Evolutionary conservation across 35 echinoderm and acorn worm species (phyloP).

Genomic region (Nesometra sesokonis): DNA sequence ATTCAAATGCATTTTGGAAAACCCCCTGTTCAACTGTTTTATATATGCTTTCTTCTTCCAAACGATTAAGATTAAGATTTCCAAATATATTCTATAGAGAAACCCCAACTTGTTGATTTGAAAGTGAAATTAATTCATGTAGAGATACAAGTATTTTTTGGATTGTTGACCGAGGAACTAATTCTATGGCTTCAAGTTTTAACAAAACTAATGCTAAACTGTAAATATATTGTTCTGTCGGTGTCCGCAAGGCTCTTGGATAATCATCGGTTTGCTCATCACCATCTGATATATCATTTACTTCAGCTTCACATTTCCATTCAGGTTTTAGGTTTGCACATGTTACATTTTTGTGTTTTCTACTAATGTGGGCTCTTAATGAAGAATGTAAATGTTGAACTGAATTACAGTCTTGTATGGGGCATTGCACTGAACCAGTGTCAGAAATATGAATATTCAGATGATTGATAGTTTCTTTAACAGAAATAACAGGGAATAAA

Average conservation of each 20-base stretch:
- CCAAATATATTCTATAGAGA: slow-evolving; percentile 5
- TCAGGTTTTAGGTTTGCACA: background rate
- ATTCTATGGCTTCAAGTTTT: slow-evolving; percentile 11
- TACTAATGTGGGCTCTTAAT: slow-evolving; percentile 11
- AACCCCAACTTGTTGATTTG: background rate
- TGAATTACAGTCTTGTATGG: slow-evolving; percentile 14
- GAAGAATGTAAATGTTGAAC: slow-evolving; percentile 16
- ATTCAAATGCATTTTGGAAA: slow-evolving; percentile 3
- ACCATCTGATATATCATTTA: background rate
- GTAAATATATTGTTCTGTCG: background rate
- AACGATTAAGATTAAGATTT: background rate
- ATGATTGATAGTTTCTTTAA: background rate
- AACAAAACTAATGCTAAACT: slow-evolving; percentile 15
- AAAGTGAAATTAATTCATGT: background rate
- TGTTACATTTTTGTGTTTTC: slow-evolving; percentile 10
- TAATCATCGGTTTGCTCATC: slow-evolving; percentile 2
- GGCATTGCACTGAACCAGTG: background rate
- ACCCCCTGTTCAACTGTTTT: slow-evolving; percentile 17
- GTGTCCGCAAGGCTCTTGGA: background rate
- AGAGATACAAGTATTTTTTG: slow-evolving; percentile 1
- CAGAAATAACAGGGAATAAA: background rate
- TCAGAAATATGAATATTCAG: background rate
- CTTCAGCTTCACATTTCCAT: background rate
- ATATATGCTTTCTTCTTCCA: background rate
- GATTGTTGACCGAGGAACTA: slow-evolving; percentile 19